Evolutionary conservation across 2,888 invertebrate species (phyloP).

Genomic region (Stenolophus ochropezus): DNA sequence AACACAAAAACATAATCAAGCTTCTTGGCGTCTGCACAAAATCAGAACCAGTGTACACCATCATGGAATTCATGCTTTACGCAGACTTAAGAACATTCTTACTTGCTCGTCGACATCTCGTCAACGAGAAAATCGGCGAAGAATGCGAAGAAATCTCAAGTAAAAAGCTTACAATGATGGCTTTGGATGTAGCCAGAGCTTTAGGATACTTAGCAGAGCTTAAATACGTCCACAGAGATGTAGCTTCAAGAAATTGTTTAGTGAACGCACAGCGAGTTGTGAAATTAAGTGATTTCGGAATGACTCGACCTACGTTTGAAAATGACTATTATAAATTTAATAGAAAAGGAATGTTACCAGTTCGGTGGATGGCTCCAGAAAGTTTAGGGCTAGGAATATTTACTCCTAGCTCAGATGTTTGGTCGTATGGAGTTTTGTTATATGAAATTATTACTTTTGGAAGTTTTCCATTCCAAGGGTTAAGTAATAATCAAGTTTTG

Average conservation of each 20-base stretch:
- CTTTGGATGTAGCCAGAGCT: conserved; percentile 90
- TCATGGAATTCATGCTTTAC: conserved; percentile 96
- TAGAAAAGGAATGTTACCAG: conserved; percentile 90
- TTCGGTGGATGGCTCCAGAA: conserved; percentile 96
- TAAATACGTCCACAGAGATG: conserved; percentile 93
- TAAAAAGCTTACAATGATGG: conserved; percentile 88
- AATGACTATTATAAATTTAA: conserved; percentile 93
- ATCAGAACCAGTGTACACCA: conserved; percentile 90
- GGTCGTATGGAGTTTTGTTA: conserved; percentile 91
- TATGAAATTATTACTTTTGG: conserved; percentile 95
- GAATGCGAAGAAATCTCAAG: conserved; percentile 86
- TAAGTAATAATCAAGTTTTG: conserved; percentile 89
- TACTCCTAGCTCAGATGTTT: conserved; percentile 90
- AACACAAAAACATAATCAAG: conserved; percentile 91
- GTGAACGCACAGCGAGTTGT: conserved; percentile 82
- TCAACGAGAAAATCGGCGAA: conserved; percentile 76
- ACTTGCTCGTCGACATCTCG: conserved; percentile 88
- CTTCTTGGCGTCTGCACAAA: conserved; percentile 91
- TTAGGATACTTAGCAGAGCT: conserved; percentile 88
- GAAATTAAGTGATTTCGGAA: conserved; percentile 94
- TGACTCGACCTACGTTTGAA: conserved; percentile 91
- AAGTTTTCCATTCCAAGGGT: conserved; percentile 91
- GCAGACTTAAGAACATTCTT: conserved; percentile 94
- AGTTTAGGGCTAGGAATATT: conserved; percentile 88
- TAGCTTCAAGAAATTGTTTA: conserved; percentile 84